Conservation (phyloP, 2,113 vertebrate species). For the Spea bombifrons region DNA sequence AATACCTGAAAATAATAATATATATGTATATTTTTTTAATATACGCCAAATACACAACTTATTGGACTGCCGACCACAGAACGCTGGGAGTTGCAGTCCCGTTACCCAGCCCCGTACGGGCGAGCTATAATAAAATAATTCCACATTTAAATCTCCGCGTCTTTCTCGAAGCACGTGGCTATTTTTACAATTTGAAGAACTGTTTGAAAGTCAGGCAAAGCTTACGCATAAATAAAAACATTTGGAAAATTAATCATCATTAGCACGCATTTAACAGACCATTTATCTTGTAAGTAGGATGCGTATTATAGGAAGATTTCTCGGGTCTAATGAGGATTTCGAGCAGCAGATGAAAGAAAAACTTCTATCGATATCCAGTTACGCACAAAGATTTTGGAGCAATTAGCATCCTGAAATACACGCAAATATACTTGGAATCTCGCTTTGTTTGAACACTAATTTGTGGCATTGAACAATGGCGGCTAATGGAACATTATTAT, state of each 20-base stretch:
- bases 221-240: constrained; percentile 15
- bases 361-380: constrained; percentile 29
- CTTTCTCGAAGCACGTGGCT: background rate
- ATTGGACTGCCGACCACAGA: too few relatives aligned
- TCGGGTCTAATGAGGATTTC: constrained; percentile 37
- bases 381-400: constrained; percentile 19
- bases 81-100: too few relatives aligned
- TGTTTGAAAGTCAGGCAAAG: constrained; percentile 4
- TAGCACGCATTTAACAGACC: constrained; percentile 25
- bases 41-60: too few relatives aligned
- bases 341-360: constrained; percentile 32
- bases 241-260: constrained; percentile 31
- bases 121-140: too few relatives aligned
- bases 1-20: too few relatives aligned
- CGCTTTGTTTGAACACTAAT: constrained; percentile 23
- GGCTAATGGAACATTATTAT: constrained; percentile 30
- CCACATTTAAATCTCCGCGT: too few relatives aligned
- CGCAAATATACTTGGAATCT: constrained; percentile 30
- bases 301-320: constrained; percentile 18
- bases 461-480: constrained; percentile 39
- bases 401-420: constrained; percentile 41
- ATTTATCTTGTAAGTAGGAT: constrained; percentile 37
- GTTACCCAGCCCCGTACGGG: too few relatives aligned
- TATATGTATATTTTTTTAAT: too few relatives aligned
- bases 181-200: constrained; percentile 6